Conservation (phyloP, 2,113 vertebrate genomes). For the Noctilio leporinus region DNA sequence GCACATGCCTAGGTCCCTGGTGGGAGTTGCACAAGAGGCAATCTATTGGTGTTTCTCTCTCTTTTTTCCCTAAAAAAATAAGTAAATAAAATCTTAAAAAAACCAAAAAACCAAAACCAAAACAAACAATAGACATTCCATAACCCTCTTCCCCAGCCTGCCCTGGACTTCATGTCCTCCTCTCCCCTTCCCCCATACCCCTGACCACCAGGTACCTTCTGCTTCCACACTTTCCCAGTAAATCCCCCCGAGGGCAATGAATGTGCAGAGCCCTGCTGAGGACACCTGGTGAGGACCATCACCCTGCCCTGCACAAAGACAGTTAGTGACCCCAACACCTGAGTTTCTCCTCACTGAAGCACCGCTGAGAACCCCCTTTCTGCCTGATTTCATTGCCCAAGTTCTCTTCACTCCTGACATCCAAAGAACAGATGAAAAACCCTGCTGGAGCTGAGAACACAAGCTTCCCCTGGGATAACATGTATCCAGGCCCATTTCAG, state of each 20-base stretch:
- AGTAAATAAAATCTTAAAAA: no score
- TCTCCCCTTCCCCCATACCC: background rate
- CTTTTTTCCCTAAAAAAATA: no score
- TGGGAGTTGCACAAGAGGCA: no score
- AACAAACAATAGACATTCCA: no score
- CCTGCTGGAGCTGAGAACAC: background rate
- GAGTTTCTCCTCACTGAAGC: background rate
- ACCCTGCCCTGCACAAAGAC: background rate
- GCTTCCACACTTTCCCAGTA: background rate
- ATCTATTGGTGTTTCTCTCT: no score
- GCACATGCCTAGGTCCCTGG: no score
- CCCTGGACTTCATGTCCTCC: rapidly evolving
- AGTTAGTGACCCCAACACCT: background rate
- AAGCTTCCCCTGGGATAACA: background rate
- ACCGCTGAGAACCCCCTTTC: background rate
- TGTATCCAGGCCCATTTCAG: background rate
- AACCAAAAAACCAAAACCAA: no score
- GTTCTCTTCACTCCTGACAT: background rate
- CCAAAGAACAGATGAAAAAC: background rate
- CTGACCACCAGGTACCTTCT: background rate
- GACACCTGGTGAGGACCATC: rapidly evolving
- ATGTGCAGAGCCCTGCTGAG: background rate
- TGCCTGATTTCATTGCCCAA: background rate
- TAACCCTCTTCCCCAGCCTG: no score
- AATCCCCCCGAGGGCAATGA: no score